Evolutionary conservation across 2,113 vertebrate species (phyloP), one percentile per base, ranked within the genome.

Genomic region (Chrysemys picta): DNA sequence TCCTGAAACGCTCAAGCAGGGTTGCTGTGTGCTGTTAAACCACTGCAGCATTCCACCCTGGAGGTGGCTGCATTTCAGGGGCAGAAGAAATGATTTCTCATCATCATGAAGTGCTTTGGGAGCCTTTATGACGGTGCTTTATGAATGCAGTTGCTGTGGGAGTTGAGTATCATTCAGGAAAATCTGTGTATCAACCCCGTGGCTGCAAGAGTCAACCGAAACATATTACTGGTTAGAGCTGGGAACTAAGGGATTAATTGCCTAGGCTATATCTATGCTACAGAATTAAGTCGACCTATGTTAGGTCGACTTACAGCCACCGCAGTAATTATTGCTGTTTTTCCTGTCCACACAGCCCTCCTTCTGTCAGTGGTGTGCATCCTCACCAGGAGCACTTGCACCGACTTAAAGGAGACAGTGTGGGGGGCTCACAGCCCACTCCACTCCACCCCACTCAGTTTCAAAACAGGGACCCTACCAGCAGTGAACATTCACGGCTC

Each of bases 1-100:
- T 94, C 87, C 89, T 96, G 85, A 96, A 97, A 94, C 93, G 95
- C 90, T 95, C 87, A 89, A 54, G 54, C 75, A 47, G 80, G 84
- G 80, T 94, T 95, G 80, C 95, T 96, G 93, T 95, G 79, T 31
- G n/a, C 83, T 88, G 53, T 92, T 93, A 88, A 94, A 86, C 72
- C 80, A 17, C 59, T 78, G 42, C 53, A 84, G 57, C 80, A 42
- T 0, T 75, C 80, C 85, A 54, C 38, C 53, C 29, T 0, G 2
- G 80, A 27, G 47, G 21, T 0, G 0, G 25, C 69, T 50, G 50
- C 9, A 0, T 75, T 91, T 9, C 84, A 9, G 65, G 35, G 5
- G 53, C 47, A 29, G 82, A 53, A 1, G 1, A 45, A 72, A 78
- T n/a, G 54, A 13, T n/a, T 65, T 65, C 31, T 19, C 19, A n/a